These are phyloP conservation scores for Pocillopora verrucosa DNA, from an alignment of 64 coral and sea anemone genomes.

Conservation along the genomic window DNA sequence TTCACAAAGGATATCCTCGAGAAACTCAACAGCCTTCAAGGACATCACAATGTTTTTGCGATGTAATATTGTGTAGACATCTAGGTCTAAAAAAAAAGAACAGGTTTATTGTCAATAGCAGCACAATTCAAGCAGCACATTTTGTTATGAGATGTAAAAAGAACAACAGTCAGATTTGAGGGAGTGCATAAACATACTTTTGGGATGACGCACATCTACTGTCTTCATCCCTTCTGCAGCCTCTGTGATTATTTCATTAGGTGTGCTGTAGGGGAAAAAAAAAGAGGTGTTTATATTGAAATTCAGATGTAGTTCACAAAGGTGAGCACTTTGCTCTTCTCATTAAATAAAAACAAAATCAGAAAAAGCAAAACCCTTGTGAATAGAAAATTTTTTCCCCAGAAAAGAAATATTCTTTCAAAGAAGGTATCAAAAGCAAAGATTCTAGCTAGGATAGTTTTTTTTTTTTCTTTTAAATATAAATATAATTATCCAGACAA, in stretches of 20 bases:
- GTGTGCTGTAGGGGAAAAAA: conserved; percentile 30
- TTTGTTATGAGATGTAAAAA: not conserved
- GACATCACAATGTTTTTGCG: conserved; percentile 81
- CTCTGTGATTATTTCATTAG: conserved; percentile 38
- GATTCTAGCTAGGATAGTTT: too few relatives aligned
- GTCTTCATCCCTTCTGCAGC: conserved; percentile 62
- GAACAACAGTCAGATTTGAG: not conserved
- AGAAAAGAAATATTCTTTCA: too few relatives aligned
- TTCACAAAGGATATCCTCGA: conserved; percentile 83
- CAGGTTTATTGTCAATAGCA: not conserved
- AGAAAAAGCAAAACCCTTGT: too few relatives aligned
- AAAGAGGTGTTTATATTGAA: not conserved
- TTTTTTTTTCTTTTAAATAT: too few relatives aligned
- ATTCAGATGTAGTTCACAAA: too few relatives aligned
- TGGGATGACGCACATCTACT: conserved; percentile 77
- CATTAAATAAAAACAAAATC: too few relatives aligned
- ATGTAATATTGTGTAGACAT: conserved; percentile 88
- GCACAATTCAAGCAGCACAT: too few relatives aligned
- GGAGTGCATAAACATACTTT: conserved; percentile 51
- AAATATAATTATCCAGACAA: too few relatives aligned
- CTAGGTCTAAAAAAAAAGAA: conserved; percentile 33
- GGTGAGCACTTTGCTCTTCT: too few relatives aligned
- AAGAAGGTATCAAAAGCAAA: too few relatives aligned
- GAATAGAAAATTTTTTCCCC: too few relatives aligned
- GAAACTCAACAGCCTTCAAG: conserved; percentile 64